These are phyloP conservation scores for Poeciliopsis presidionis DNA, from an alignment of 2,797 vertebrate genomes.

Conservation along the genomic window DNA sequence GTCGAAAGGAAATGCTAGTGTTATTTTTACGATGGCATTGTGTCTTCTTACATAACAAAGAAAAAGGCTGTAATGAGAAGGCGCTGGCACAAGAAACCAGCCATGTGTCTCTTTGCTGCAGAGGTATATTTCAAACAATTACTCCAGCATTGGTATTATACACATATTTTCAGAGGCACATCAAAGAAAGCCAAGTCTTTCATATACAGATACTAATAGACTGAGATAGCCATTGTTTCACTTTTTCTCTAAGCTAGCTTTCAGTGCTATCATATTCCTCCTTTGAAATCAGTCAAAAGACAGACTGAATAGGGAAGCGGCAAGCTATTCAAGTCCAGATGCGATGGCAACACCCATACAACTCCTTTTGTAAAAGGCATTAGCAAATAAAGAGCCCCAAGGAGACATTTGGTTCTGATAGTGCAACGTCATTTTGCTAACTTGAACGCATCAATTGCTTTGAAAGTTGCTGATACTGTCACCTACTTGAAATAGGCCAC, in stretches of 20 bases:
- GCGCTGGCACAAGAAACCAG: background rate
- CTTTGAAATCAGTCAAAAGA: conserved; percentile 69
- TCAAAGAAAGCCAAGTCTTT: conserved; percentile 69
- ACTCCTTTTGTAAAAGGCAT: conserved; percentile 59
- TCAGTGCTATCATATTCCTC: conserved; percentile 74
- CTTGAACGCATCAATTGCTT: background rate
- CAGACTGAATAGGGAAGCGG: conserved; percentile 60
- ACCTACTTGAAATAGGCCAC: conserved; percentile 4
- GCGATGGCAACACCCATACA: conserved; percentile 72
- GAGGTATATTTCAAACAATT: background rate
- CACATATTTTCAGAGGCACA: conserved; percentile 57
- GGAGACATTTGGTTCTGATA: conserved; percentile 39
- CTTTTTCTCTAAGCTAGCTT: conserved; percentile 68
- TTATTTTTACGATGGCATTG: background rate
- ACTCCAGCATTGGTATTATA: conserved; percentile 53
- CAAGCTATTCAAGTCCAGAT: conserved; percentile 60
- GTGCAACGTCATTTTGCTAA: conserved; percentile 22
- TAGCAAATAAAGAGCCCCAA: conserved; percentile 42
- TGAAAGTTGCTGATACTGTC: background rate
- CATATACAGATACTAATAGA: conserved; percentile 66
- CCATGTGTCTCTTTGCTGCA: background rate
- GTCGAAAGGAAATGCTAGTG: background rate
- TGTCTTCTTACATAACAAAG: background rate
- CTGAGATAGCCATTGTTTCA: conserved; percentile 64
- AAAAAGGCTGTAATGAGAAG: background rate